Percentiles rank a stretch among this genome's conserved stretches.
phyloP scores from a whole-genome alignment of 2,888 invertebrate genomes.

The Parnassius orleans region DNA sequence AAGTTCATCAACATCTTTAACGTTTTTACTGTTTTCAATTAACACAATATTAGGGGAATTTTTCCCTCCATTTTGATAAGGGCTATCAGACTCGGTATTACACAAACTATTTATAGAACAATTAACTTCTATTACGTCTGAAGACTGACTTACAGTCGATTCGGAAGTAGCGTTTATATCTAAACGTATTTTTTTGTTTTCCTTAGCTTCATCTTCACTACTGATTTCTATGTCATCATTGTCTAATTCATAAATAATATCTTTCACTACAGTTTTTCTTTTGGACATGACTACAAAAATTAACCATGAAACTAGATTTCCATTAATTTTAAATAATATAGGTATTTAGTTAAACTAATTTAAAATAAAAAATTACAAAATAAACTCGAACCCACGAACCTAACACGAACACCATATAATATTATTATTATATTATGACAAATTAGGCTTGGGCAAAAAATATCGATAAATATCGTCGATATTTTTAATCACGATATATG shows the following conservation, averaged over 20 bases:
- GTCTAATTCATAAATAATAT: constrained; percentile 77
- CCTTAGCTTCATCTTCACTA: constrained; percentile 69
- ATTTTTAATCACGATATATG: no score
- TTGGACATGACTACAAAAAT: constrained; percentile 56
- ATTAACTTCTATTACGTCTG: constrained; percentile 43
- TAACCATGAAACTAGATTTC: constrained; percentile 23
- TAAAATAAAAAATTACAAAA: constrained; percentile 5
- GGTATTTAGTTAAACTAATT: not conserved
- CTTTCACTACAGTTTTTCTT: constrained; percentile 66
- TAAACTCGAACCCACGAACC: no score
- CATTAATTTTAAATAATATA: not conserved
- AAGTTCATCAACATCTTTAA: constrained; percentile 33
- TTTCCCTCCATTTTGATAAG: constrained; percentile 69
- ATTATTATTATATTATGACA: no score
- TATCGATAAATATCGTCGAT: no score
- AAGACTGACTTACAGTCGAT: constrained; percentile 31
- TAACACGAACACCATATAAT: no score
- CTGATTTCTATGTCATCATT: constrained; percentile 71
- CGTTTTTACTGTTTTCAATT: constrained; percentile 34
- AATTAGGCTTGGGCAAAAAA: no score
- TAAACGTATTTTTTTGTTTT: constrained; percentile 56
- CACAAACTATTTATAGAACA: constrained; percentile 40
- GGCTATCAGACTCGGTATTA: constrained; percentile 34
- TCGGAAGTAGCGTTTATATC: constrained; percentile 37
- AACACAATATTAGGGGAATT: constrained; percentile 35